Evolutionary conservation across 2,113 vertebrate species (phyloP).

Genomic region (Philantomba maxwellii): DNA sequence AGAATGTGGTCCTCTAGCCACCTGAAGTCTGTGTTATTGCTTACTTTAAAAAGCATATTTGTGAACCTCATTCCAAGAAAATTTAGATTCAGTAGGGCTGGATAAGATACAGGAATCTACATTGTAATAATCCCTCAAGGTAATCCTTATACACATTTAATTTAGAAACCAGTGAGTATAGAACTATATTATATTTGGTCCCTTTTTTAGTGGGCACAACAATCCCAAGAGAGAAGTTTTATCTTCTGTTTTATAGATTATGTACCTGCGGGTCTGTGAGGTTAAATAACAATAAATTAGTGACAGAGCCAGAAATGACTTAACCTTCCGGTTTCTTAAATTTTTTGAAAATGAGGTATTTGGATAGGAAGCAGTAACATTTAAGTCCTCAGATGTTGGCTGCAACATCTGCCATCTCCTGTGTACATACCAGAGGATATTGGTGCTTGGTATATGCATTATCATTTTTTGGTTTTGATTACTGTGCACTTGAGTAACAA

Average conservation of each 20-base stretch:
- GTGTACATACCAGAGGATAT: background rate
- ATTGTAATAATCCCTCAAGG: background rate
- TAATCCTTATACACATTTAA: background rate
- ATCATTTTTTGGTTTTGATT: background rate
- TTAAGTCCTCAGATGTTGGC: background rate
- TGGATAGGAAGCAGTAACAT: background rate
- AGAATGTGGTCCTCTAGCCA: background rate
- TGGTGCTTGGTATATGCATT: background rate
- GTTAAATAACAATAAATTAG: background rate
- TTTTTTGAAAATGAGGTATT: constrained; percentile 1
- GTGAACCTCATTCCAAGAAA: background rate
- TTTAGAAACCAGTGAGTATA: background rate
- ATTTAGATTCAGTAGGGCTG: background rate
- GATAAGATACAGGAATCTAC: background rate
- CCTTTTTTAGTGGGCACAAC: background rate
- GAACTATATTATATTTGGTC: background rate
- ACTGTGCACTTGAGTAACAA: background rate
- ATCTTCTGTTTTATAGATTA: background rate
- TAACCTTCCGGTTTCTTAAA: background rate
- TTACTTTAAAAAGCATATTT: background rate
- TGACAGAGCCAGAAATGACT: background rate
- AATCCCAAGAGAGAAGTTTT: background rate
- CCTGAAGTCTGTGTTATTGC: background rate
- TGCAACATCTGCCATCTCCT: background rate
- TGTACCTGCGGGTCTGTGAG: background rate